Percentiles rank a stretch among this genome's conserved stretches.
These are phyloP conservation scores for Ptychobarbus kaznakovi DNA, from an alignment of 2,797 vertebrate species.

Conservation along the genomic window DNA sequence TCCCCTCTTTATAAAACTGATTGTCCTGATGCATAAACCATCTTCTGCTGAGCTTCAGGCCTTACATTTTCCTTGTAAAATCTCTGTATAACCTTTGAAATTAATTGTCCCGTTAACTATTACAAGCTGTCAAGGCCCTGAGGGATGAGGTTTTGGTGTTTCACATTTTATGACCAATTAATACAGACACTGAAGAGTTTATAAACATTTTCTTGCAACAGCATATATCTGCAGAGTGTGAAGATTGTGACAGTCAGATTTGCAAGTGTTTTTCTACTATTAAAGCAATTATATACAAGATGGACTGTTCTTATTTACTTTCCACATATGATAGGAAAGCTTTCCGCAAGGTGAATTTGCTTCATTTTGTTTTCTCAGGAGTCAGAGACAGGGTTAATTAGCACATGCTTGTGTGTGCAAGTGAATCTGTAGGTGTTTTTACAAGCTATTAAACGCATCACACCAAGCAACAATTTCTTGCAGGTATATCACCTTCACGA, in stretches of 20 bases:
- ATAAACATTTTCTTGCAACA: neutral
- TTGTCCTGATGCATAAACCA: neutral
- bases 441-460: constrained; percentile 25
- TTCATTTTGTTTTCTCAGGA: neutral
- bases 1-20: neutral
- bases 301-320: neutral
- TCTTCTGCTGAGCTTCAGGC: neutral
- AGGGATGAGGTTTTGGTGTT: neutral
- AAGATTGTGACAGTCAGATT: constrained; percentile 15
- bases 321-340: neutral
- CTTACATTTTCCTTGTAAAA: neutral
- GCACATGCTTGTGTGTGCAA: constrained; percentile 44
- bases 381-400: constrained; percentile 23
- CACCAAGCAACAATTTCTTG: constrained; percentile 5
- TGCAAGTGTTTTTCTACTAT: constrained; percentile 1
- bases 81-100: neutral
- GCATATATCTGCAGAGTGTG: constrained; percentile 6
- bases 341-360: neutral
- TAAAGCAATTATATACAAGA: constrained; percentile 25
- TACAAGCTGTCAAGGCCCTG: neutral
- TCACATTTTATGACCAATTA: neutral
- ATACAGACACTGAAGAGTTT: neutral
- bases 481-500: constrained; percentile 11
- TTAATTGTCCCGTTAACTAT: neutral
- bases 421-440: constrained; percentile 35